phyloP scores from a whole-genome alignment of 2,888 invertebrate species.

The Embidobia sp. region DNA sequence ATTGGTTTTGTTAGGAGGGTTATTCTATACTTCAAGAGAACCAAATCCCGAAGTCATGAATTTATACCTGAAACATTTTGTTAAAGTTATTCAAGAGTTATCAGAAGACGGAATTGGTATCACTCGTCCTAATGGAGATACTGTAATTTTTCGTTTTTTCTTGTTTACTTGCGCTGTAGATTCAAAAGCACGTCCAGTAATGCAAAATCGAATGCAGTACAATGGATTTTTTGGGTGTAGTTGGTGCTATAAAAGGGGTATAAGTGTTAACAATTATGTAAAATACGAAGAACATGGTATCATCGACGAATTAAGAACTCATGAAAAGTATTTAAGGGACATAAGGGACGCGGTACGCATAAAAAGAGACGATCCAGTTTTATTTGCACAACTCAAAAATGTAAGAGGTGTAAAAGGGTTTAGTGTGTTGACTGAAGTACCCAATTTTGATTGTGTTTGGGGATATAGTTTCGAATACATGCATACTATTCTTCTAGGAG shows the following conservation, averaged over 20 bases:
- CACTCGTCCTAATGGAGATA: not conserved
- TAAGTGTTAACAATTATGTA: not conserved
- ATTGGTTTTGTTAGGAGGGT: slow-evolving; percentile 6
- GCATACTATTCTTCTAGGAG: slow-evolving; percentile 50
- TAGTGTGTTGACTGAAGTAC: slow-evolving; percentile 14
- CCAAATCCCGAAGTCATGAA: slow-evolving; percentile 24
- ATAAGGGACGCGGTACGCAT: not conserved
- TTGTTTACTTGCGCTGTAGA: slow-evolving; percentile 13
- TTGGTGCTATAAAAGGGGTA: slow-evolving; percentile 13
- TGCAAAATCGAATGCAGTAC: slow-evolving; percentile 19
- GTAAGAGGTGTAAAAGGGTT: slow-evolving; percentile 18
- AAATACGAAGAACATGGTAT: slow-evolving; percentile 17
- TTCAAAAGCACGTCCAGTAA: slow-evolving; percentile 19
- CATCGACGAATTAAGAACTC: not conserved
- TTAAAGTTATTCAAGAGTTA: slow-evolving; percentile 15
- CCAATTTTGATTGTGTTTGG: slow-evolving; percentile 54
- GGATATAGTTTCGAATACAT: slow-evolving; percentile 49
- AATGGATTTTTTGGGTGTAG: slow-evolving; percentile 17
- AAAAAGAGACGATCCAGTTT: not conserved
- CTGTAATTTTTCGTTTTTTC: slow-evolving; percentile 6
- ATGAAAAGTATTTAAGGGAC: slow-evolving; percentile 11
- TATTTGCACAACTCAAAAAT: not conserved
- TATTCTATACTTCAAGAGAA: slow-evolving; percentile 24
- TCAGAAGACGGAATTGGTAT: no score
- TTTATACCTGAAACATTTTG: slow-evolving; percentile 24